Evolutionary conservation across 2,888 invertebrate genomes (phyloP), one percentile per base, ranked within the genome.

Genomic region (Arenicola marina): DNA sequence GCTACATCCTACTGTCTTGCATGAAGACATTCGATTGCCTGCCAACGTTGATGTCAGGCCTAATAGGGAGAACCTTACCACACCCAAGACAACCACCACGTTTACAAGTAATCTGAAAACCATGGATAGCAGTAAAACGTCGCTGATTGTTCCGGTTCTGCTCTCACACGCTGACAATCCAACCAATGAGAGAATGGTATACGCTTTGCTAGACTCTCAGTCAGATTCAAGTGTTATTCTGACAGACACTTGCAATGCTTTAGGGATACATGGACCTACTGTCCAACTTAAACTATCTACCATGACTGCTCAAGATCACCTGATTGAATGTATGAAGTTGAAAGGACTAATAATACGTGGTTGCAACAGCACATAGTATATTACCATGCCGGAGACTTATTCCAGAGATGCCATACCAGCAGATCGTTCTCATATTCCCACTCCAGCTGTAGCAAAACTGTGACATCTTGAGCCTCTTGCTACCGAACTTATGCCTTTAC

Each of bases 191-290:
- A 21, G 28, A 18, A 33, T 72, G 2, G 65, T 72, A 0, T 73
- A 73, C 58, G 71, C 69, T 1, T 33, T 73, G 21, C 45, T 73
- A 1, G 73, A 73, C 56, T 61, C 69, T 15, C 67, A 69, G 34
- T 62, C 63, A n/a, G 70, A 73, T 54, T 67, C 68, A 3, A 65
- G 61, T 4, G 70, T 70, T 32, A 56, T 69, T 15, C 63, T 2
- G 61, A 67, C 1, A 44, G 61, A 15, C 66, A 66, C 4, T 31
- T 44, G 32, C 34, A 57, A 26, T 33, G 33, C 2, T 43, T 70
- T 11, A 56, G 60, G 34, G 31, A 63, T 11, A 31, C 51, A 18
- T 61, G 64, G n/a, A 18, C 15, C n/a, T 18, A 11, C 28, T 4
- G 59, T 61, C 7, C 54, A 56, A 4, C 55, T 72, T 15, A 26